These are phyloP conservation scores for Chascanopsetta lugubris DNA, from an alignment of 2,113 vertebrate species.

Conservation along the genomic window DNA sequence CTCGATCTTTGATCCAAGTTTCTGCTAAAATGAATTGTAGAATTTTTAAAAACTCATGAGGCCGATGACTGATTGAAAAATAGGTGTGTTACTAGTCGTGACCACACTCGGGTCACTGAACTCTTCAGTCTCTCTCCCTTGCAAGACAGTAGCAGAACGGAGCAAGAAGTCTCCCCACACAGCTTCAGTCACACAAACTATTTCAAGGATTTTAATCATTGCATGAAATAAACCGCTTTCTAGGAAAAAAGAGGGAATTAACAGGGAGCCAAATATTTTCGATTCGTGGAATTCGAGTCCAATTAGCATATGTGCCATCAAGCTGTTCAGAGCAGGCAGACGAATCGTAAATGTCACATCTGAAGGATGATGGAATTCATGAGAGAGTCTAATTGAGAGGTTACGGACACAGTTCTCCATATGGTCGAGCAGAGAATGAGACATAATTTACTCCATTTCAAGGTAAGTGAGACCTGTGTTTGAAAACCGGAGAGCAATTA, in stretches of 20 bases:
- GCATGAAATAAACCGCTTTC: not conserved
- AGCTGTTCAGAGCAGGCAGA: not conserved
- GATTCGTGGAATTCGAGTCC: not conserved
- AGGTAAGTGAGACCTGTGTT: conserved; percentile 18
- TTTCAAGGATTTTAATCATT: not conserved
- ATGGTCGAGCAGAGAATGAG: conserved; percentile 1
- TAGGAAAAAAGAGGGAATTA: not conserved
- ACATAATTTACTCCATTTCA: conserved; percentile 22
- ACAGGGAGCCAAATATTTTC: not conserved
- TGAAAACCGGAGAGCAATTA: conserved; percentile 21
- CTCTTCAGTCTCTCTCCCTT: no score
- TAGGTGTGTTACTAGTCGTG: no score
- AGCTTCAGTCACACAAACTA: not conserved
- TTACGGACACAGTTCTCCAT: not conserved
- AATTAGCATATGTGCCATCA: not conserved
- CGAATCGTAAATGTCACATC: not conserved
- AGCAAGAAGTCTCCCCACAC: not conserved
- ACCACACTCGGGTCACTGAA: no score
- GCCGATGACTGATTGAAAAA: no score
- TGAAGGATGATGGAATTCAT: conserved; percentile 12
- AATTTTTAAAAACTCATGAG: no score
- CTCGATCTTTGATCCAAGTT: no score
- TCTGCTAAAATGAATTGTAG: no score
- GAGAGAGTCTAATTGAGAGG: not conserved
- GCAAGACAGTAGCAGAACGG: no score